Percentiles rank a stretch among this genome's conserved stretches.
These are phyloP conservation scores for Cuculus canorus DNA, from an alignment of 2,797 vertebrate genomes.

Conservation along the genomic window DNA sequence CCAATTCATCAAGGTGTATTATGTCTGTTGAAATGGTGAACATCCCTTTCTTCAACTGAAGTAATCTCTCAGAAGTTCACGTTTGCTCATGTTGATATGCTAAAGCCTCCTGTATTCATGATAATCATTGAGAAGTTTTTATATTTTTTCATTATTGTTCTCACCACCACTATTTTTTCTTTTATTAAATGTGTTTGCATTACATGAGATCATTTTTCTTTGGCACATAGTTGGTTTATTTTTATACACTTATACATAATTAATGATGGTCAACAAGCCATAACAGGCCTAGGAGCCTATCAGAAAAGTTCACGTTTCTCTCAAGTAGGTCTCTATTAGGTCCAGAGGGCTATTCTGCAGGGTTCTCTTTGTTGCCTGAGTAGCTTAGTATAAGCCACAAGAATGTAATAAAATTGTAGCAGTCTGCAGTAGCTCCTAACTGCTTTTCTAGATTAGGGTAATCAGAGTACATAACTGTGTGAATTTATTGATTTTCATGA, in stretches of 20 bases:
- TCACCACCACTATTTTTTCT: not conserved
- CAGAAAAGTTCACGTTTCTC: not conserved
- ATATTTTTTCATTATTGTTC: not conserved
- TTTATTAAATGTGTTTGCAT: not conserved
- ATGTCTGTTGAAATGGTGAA: accelerated
- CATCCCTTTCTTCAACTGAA: not conserved
- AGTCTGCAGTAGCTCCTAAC: not conserved
- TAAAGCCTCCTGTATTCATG: not conserved
- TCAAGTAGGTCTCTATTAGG: not conserved
- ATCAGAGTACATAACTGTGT: not conserved
- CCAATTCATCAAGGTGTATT: not conserved
- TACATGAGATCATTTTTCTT: accelerated
- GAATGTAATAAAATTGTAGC: not conserved
- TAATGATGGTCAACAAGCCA: not conserved
- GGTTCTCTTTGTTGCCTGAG: not conserved
- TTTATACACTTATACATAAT: not conserved
- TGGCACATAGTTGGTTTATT: not conserved
- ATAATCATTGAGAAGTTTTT: not conserved
- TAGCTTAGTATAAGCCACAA: not conserved
- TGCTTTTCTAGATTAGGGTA: not conserved
- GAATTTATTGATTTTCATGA: not conserved
- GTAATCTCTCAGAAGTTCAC: not conserved
- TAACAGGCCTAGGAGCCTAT: not conserved
- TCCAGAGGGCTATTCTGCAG: not conserved
- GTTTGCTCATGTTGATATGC: not conserved